Base-by-base conservation (phyloP, 1,140 invertebrate species). In the Macrobrachium rosenbergii region DNA sequence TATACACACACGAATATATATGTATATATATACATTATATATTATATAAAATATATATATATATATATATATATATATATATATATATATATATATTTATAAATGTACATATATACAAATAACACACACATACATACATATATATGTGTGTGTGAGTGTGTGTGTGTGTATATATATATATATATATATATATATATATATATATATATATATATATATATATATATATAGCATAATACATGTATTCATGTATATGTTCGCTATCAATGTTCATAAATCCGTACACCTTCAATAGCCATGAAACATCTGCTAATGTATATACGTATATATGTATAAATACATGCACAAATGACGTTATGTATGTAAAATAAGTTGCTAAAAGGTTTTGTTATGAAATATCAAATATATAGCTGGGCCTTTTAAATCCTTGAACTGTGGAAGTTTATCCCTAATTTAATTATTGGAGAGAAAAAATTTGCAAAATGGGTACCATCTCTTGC, bases 161-260 rank as follows among this genome's bases (percentile, higher is more conserved):
- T 76, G 19, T 76, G 19, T 76, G n/a, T n/a, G n/a, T 76, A 37
- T 76, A 37, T 76, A 76, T 76, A 76, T 76, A 76, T 76, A 76
- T 76, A 76, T 76, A 76, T 76, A 76, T 76, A 76, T 76, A 76
- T 76, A 76, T 76, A 76, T 43, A 76, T 43, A 76, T 43, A 76
- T 43, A 76, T 76, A 77, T 52, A 77, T 58, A 77, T 52, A 77
- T n/a, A 77, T n/a, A 58, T 45, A 58, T 45, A 45, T 52, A 77
- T 52, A 77, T 52, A 21, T 17, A 77, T 37, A 77, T 43, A 77
- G 5, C n/a, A 77, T n/a, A 77, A 76, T 45, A 76, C 10, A 76
- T 5, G 1, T 45, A 76, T 45, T 1, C 23, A 76, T 45, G 21
- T 37, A 76, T 37, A 76, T 23, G 7, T 37, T 37, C 28, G 28